A percentile compares a stretch with the other conserved stretches of the same genome.
These are phyloP conservation scores for Choloepus hoffmanni DNA, from an alignment of 2,113 vertebrate species.

Conservation along the genomic window DNA sequence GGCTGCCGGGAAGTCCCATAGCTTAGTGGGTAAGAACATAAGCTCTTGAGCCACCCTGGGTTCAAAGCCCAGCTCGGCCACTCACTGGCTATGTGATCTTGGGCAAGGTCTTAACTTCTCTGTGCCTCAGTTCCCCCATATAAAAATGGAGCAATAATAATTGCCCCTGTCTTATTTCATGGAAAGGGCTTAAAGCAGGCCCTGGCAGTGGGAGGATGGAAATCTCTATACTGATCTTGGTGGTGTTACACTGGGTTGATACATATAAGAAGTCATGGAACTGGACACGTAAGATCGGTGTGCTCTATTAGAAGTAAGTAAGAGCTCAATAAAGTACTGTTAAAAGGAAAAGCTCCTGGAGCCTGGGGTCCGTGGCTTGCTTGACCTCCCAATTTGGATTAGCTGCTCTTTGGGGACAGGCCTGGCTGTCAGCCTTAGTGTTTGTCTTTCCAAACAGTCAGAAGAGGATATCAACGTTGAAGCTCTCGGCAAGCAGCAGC, in stretches of 20 bases:
- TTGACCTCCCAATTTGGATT: neutral
- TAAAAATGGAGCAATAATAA: neutral
- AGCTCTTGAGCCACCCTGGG: neutral
- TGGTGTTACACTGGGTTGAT: neutral
- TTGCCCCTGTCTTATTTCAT: neutral
- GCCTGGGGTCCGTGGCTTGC: neutral
- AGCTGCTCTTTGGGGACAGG: accelerated
- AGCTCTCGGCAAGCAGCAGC: slow-evolving; percentile 76
- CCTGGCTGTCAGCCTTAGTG: neutral
- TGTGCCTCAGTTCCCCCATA: neutral
- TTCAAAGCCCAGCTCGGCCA: neutral
- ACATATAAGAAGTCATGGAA: neutral
- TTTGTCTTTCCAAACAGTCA: slow-evolving; percentile 75
- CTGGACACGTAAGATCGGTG: neutral
- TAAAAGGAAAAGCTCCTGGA: neutral
- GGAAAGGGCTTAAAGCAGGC: neutral
- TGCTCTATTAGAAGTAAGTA: neutral
- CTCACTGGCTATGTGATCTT: neutral
- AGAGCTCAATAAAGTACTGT: neutral
- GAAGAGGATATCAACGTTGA: slow-evolving; percentile 81
- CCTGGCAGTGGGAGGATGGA: neutral
- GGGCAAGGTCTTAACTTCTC: neutral
- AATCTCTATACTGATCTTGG: neutral
- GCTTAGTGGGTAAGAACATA: neutral
- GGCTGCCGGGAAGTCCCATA: neutral